phyloP scores from a whole-genome alignment of 2,113 vertebrate genomes.

The Porphyrio hochstetteri region DNA sequence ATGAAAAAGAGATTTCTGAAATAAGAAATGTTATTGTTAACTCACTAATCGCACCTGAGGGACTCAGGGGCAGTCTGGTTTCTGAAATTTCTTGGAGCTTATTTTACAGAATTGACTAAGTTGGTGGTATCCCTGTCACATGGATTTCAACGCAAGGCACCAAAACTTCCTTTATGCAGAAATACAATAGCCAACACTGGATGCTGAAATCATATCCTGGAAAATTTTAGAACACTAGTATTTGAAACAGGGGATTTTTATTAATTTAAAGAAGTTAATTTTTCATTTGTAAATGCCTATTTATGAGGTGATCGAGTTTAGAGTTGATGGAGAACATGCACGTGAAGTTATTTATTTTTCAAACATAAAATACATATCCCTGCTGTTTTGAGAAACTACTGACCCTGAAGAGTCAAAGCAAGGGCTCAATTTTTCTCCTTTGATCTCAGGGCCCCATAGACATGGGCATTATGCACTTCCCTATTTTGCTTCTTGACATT shows the following conservation, averaged over 20 bases:
- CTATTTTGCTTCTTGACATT: not conserved
- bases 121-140: constrained; percentile 36
- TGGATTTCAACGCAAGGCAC: constrained; percentile 34
- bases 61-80: constrained; percentile 20
- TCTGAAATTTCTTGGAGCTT: constrained; percentile 34
- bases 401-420: not conserved
- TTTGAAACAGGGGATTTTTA: not conserved
- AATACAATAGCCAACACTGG: not conserved
- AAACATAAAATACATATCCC: not conserved
- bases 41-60: constrained; percentile 47
- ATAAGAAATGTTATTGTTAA: constrained; percentile 61
- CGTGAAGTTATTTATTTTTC: not conserved
- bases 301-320: constrained; percentile 11
- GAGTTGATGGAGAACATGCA: not conserved
- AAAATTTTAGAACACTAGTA: constrained; percentile 1
- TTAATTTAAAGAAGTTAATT: not conserved
- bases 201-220: not conserved
- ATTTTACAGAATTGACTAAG: constrained; percentile 35
- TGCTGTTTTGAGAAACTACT: constrained; percentile 18
- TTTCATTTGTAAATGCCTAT: constrained; percentile 8
- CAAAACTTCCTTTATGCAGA: not conserved
- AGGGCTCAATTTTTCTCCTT: not conserved
- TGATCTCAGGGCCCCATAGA: not conserved
- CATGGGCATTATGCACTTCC: not conserved
- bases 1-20: constrained; percentile 49